These are phyloP conservation scores for Corydoras sp. DNA, from an alignment of 2,113 vertebrate genomes.

Conservation along the genomic window DNA sequence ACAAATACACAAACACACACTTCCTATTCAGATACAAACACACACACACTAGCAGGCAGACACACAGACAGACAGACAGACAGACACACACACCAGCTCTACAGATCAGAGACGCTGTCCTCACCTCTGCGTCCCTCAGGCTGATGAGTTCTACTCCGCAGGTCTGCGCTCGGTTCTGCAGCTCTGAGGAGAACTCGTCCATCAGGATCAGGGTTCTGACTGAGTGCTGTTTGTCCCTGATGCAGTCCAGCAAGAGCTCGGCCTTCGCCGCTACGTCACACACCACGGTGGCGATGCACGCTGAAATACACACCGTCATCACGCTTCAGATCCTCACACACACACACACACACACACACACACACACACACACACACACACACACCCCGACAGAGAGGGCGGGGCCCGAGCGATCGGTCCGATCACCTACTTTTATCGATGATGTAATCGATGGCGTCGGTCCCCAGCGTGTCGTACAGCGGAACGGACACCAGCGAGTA, in stretches of 20 bases:
- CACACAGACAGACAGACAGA: too few species aligned
- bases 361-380: not conserved
- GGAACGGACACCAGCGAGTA: slow-evolving; percentile 86
- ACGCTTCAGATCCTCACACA: not conserved
- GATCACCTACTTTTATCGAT: slow-evolving; percentile 76
- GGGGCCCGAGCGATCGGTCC: not conserved
- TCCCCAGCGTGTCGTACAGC: slow-evolving; percentile 86
- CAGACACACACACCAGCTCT: too few species aligned
- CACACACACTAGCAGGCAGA: not conserved
- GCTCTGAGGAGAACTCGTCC: slow-evolving; percentile 67
- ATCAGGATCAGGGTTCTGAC: slow-evolving; percentile 79
- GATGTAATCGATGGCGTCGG: slow-evolving; percentile 78
- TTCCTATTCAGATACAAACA: not conserved
- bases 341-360: not conserved
- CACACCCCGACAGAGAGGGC: not conserved
- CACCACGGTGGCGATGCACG: slow-evolving; percentile 75
- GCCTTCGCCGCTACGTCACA: slow-evolving; percentile 81
- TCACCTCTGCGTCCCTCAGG: slow-evolving; percentile 76
- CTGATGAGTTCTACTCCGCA: slow-evolving; percentile 75
- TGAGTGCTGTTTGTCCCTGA: slow-evolving; percentile 62
- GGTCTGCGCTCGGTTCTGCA: slow-evolving; percentile 67
- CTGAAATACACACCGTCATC: slow-evolving; percentile 49
- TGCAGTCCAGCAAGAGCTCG: slow-evolving; percentile 65
- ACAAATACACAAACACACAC: not conserved
- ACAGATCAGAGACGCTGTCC: not conserved